These are phyloP conservation scores for Polyommatus icarus DNA, from an alignment of 2,888 invertebrate species.

Conservation along the genomic window DNA sequence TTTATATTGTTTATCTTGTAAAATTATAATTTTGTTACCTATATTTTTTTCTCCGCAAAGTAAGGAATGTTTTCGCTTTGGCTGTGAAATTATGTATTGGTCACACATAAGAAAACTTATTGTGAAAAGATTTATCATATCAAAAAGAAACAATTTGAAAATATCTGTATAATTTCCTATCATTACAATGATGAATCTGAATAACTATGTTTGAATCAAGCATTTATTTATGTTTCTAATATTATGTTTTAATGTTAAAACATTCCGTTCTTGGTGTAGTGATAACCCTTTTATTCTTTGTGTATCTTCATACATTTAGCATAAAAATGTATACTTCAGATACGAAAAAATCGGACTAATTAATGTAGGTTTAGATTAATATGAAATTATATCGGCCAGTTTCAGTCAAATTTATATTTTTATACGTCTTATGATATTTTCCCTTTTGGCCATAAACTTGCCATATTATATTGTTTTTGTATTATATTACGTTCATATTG, in stretches of 20 bases:
- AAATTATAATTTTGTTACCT: constrained; percentile 5
- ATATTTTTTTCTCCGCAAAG: constrained; percentile 28
- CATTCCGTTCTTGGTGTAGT: not conserved
- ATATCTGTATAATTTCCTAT: not conserved
- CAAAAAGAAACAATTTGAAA: not conserved
- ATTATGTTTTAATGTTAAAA: not conserved
- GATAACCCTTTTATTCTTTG: not conserved
- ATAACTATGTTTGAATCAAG: not conserved
- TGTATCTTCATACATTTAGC: not conserved
- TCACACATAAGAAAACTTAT: not conserved
- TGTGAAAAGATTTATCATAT: not conserved
- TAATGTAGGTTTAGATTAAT: not conserved
- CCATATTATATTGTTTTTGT: constrained; percentile 42
- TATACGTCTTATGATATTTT: constrained; percentile 24
- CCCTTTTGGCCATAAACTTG: constrained; percentile 43
- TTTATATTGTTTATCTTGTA: not conserved
- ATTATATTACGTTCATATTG: constrained; percentile 17
- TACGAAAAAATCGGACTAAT: constrained; percentile 9
- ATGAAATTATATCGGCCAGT: constrained; percentile 1
- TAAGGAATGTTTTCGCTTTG: constrained; percentile 16
- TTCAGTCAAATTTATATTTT: constrained; percentile 26
- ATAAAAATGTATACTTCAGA: not conserved
- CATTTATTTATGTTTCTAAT: not conserved
- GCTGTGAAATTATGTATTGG: constrained; percentile 19
- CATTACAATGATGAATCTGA: not conserved